Conservation (phyloP, 2,113 vertebrate species). For the Bujurquina vittata region DNA sequence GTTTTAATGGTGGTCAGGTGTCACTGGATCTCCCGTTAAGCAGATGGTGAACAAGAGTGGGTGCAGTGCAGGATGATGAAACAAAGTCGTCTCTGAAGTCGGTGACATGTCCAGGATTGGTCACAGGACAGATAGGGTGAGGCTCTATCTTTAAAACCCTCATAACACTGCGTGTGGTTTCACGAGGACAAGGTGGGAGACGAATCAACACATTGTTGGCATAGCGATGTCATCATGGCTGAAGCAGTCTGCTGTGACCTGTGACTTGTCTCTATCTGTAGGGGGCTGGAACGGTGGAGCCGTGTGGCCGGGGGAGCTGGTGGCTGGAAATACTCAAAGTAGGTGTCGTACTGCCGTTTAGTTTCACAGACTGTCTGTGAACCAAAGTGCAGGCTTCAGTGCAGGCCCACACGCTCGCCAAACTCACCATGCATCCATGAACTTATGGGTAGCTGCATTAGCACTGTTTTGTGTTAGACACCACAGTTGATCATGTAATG, state of each 20-base stretch:
- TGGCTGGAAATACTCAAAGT: constrained; percentile 78
- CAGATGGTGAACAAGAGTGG: constrained; percentile 21
- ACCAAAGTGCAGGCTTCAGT: not conserved
- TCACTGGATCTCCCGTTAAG: constrained; percentile 46
- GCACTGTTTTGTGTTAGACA: not conserved
- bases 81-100: constrained; percentile 37
- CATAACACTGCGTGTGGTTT: not conserved
- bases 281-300: constrained; percentile 55
- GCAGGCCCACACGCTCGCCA: not conserved
- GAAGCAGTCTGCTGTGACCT: not conserved
- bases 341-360: constrained; percentile 42
- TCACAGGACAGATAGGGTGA: constrained; percentile 65
- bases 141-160: constrained; percentile 13
- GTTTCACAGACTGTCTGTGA: not conserved
- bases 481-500: too few relatives aligned
- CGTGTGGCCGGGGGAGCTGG: constrained; percentile 73
- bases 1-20: constrained; percentile 66
- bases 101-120: constrained; percentile 37
- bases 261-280: constrained; percentile 40
- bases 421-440: not conserved
- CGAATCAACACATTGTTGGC: constrained; percentile 42
- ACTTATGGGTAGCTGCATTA: not conserved
- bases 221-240: constrained; percentile 19
- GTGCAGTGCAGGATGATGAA: constrained; percentile 28
- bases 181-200: constrained; percentile 4